A percentile compares a stretch with the other conserved stretches of the same genome.
Conservation (phyloP, 2,888 invertebrate genomes). For the Drosophila picticornis region DNA sequence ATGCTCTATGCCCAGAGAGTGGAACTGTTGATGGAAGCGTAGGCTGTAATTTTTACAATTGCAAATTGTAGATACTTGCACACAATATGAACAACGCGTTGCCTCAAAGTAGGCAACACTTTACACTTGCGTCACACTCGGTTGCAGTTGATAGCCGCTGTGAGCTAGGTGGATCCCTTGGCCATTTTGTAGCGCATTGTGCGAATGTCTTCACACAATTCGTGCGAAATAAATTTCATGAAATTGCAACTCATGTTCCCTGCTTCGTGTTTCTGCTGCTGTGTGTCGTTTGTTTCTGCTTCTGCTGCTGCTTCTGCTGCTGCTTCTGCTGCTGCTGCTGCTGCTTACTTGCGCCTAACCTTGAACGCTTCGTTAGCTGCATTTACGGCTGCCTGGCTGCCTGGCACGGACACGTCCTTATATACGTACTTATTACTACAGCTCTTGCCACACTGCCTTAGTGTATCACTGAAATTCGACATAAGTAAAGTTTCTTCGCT, state of each 20-base stretch:
- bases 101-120: slow-evolving; percentile 16
- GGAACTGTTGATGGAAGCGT: slow-evolving; percentile 15
- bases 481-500: slow-evolving; percentile 11
- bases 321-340: slow-evolving; percentile 9
- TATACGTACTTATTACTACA: background rate
- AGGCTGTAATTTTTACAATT: background rate
- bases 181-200: slow-evolving; percentile 50
- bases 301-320: slow-evolving; percentile 7
- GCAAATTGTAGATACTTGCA: background rate
- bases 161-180: slow-evolving; percentile 11
- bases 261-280: slow-evolving; percentile 39
- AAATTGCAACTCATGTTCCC: slow-evolving; percentile 72
- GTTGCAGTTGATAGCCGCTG: slow-evolving; percentile 21
- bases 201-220: slow-evolving; percentile 58
- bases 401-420: slow-evolving; percentile 25
- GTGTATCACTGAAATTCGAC: slow-evolving; percentile 30
- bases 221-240: slow-evolving; percentile 74
- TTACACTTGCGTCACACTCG: slow-evolving; percentile 20
- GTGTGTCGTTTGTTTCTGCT: slow-evolving; percentile 23
- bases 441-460: slow-evolving; percentile 25
- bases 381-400: slow-evolving; percentile 58
- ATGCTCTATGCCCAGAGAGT: slow-evolving; percentile 13
- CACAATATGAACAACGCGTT: background rate
- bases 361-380: slow-evolving; percentile 78
- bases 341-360: slow-evolving; percentile 50